These are phyloP conservation scores for Dasypolia templi DNA, from an alignment of 2,888 invertebrate genomes.

Conservation along the genomic window DNA sequence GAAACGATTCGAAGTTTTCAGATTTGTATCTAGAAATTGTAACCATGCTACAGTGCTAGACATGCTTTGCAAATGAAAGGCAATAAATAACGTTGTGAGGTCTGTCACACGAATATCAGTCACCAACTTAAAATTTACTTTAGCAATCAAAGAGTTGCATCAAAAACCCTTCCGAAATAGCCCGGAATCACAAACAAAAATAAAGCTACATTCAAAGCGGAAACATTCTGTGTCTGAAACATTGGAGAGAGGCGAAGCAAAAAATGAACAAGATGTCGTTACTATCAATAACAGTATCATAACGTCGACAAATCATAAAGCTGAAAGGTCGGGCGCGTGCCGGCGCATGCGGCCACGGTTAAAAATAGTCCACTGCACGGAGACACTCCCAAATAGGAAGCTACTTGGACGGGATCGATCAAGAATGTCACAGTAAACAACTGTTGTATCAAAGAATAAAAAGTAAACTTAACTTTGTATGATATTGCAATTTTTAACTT, in stretches of 20 bases:
- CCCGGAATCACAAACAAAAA: constrained; percentile 53
- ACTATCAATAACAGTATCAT: constrained; percentile 78
- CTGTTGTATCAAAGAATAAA: constrained; percentile 35
- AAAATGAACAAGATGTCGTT: constrained; percentile 66
- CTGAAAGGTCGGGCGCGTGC: constrained; percentile 83
- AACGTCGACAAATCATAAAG: constrained; percentile 82
- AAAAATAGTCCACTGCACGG: constrained; percentile 83
- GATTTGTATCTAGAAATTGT: constrained; percentile 54
- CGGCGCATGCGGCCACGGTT: constrained; percentile 79
- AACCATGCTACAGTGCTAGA: constrained; percentile 26
- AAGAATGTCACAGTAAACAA: constrained; percentile 68
- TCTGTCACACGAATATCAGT: constrained; percentile 22
- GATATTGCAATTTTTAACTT: not conserved
- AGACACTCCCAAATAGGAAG: constrained; percentile 87
- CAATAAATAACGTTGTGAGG: not conserved
- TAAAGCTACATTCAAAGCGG: constrained; percentile 56
- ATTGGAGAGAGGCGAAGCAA: constrained; percentile 48
- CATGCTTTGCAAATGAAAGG: constrained; percentile 5
- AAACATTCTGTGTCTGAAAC: constrained; percentile 58
- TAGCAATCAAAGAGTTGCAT: constrained; percentile 55
- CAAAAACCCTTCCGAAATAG: constrained; percentile 13
- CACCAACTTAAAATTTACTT: constrained; percentile 18
- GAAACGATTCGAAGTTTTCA: constrained; percentile 51
- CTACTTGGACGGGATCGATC: constrained; percentile 75
- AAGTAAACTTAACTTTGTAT: constrained; percentile 1